Base-by-base conservation (phyloP, 2,888 invertebrate genomes). In the Drosophila subsilvestris region DNA sequence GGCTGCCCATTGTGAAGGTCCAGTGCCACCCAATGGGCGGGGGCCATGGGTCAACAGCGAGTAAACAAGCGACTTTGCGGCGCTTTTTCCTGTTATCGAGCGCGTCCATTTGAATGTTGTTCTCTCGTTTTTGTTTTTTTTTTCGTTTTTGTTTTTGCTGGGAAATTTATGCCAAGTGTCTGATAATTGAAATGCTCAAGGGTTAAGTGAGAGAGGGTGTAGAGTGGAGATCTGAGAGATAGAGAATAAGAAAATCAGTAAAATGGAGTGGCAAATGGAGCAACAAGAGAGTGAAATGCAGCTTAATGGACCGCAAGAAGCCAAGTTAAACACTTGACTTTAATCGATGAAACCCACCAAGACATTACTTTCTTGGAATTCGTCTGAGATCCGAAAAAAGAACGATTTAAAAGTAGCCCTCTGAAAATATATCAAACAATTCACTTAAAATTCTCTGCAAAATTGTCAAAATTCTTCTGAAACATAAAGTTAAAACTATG, bases 31-130 rank as follows among this genome's bases (percentile, higher is more conserved):
- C 44, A 25, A 14, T 37, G 37, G 37, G 14, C 9, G 17, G 20
- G 25, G 59, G 29, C 61, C 61, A 60, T 44, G 63, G 62, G 57
- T 62, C 69, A 73, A 59, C 66, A 78, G 69, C 63, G 79, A 76
- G 87, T 84, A 86, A 82, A 82, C 81, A 86, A 78, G 87, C 78
- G 87, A 82, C 71, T 82, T 82, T 85, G 79, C 73, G 74, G 87
- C 79, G 76, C 74, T 85, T 87, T 78, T 71, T 5, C 72, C 58
- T 81, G 76, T 86, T 87, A 87, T 87, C 88, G 67, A 70, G 61
- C 54, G 65, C 32, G 57, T 56, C 55, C 85, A 80, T 78, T 86
- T 78, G 63, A 71, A 84, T 78, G 62, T 67, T 43, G 67, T 63
- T 54, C 42, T 67, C 42, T 32, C 65, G 53, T 67, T 55, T 22